phyloP scores from a whole-genome alignment of 1,140 invertebrate genomes.

The Drosophila quadrilineata region DNA sequence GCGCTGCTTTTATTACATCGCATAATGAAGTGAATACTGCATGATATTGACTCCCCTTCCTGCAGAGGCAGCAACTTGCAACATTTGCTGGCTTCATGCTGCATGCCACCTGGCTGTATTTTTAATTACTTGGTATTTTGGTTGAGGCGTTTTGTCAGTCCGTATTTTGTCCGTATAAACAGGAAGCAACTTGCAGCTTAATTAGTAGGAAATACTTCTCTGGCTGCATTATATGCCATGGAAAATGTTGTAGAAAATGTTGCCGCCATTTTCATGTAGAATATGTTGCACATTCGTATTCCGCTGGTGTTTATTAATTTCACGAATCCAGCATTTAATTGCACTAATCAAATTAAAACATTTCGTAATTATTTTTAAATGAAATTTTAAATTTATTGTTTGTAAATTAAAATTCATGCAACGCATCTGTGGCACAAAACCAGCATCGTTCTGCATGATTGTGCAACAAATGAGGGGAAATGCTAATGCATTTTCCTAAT shows the following conservation, averaged over 20 bases:
- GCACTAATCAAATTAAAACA: conserved; percentile 8
- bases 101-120: conserved; percentile 16
- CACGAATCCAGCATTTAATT: conserved; percentile 11
- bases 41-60: conserved; percentile 43
- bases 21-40: conserved; percentile 50
- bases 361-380: conserved; percentile 15
- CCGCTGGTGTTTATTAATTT: conserved; percentile 10
- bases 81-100: not conserved
- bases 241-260: conserved; percentile 15
- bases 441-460: conserved; percentile 12
- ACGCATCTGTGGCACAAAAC: conserved; percentile 3
- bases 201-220: conserved; percentile 42
- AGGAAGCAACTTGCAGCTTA: conserved; percentile 44
- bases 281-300: conserved; percentile 1
- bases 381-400: conserved; percentile 13
- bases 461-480: conserved; percentile 6
- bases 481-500: conserved; percentile 18
- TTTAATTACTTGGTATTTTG: conserved; percentile 45
- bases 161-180: conserved; percentile 37
- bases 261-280: not conserved
- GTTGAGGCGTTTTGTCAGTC: not conserved
- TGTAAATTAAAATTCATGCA: conserved; percentile 4
- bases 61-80: not conserved
- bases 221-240: too few relatives aligned
- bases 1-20: conserved; percentile 37